These are phyloP conservation scores for Myotis lucifugus DNA, from an alignment of 2,113 vertebrate species.

Conservation along the genomic window DNA sequence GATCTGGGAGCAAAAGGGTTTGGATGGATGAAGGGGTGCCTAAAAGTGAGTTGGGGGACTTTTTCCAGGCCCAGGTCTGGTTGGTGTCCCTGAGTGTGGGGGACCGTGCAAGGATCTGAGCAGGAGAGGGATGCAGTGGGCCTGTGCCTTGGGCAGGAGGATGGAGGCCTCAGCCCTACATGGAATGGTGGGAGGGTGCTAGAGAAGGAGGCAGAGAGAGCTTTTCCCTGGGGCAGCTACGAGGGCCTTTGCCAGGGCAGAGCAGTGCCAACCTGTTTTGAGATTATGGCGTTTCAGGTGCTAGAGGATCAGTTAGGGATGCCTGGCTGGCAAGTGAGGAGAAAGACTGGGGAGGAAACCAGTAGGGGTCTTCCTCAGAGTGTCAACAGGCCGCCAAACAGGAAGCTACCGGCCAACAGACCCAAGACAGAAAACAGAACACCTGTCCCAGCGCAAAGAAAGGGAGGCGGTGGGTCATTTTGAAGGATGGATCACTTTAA, in stretches of 20 bases:
- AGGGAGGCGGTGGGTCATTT: not conserved
- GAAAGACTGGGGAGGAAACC: not conserved
- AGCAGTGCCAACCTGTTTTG: not conserved
- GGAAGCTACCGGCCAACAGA: not conserved
- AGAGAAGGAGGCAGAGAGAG: not conserved
- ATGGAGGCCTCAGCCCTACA: not conserved
- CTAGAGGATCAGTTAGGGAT: not conserved
- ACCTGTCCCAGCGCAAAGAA: not conserved
- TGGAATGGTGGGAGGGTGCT: not conserved
- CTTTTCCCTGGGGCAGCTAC: accelerated
- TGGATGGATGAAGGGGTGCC: not conserved
- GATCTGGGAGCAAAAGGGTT: not conserved
- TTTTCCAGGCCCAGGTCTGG: not conserved
- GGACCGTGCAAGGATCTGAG: not conserved
- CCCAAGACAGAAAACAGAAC: not conserved
- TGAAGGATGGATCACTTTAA: not conserved
- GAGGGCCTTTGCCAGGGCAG: not conserved
- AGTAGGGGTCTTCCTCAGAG: not conserved
- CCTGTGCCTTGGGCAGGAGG: not conserved
- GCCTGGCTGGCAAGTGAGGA: not conserved
- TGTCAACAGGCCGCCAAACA: not conserved
- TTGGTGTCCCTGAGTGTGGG: not conserved
- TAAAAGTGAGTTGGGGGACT: not conserved
- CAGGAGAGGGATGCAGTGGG: not conserved
- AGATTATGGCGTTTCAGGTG: not conserved